These are phyloP conservation scores for Myotis lucifugus DNA, from an alignment of 2,113 vertebrate genomes.

Conservation along the genomic window DNA sequence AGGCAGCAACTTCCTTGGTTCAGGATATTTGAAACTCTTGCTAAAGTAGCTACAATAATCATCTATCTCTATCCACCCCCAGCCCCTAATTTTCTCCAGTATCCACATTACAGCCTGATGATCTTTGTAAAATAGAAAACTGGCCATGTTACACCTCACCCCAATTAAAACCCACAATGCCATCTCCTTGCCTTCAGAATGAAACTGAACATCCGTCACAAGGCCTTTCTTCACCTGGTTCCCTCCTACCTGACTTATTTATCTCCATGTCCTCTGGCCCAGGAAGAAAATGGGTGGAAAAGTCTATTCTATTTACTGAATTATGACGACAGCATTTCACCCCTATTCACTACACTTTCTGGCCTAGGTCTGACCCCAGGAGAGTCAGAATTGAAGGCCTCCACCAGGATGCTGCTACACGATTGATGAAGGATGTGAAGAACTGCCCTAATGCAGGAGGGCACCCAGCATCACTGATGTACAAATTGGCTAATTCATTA, in stretches of 20 bases:
- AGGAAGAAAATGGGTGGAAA: neutral
- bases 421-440: neutral
- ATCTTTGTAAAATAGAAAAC: neutral
- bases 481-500: neutral
- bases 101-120: neutral
- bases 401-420: neutral
- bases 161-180: neutral
- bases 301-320: neutral
- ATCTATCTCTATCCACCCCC: neutral
- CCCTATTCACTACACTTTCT: neutral
- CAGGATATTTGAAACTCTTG: neutral
- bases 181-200: neutral
- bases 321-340: neutral
- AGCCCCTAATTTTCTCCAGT: neutral
- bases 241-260: neutral
- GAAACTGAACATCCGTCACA: neutral
- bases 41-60: neutral
- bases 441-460: too few species aligned
- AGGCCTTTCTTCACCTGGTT: neutral
- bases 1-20: neutral
- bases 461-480: neutral
- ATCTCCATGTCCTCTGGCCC: neutral
- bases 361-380: neutral
- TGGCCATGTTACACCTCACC: neutral
- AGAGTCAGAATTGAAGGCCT: neutral